Percentiles rank a stretch among this genome's conserved stretches.
phyloP scores from a whole-genome alignment of 2,797 vertebrate species.

The Phoebastria nigripes region DNA sequence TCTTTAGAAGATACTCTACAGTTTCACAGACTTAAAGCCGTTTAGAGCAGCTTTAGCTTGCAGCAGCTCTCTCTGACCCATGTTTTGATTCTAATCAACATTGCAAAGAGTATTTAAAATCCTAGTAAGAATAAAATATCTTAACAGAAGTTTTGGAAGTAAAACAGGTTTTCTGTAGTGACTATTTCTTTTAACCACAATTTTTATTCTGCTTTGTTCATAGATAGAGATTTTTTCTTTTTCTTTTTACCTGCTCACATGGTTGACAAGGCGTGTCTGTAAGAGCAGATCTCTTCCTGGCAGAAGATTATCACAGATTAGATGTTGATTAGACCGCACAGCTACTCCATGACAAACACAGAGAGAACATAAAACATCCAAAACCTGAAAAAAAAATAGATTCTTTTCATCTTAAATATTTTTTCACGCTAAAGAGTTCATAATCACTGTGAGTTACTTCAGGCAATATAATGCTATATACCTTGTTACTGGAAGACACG shows the following conservation, averaged over 20 bases:
- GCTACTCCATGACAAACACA: slow-evolving; percentile 96
- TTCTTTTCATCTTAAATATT: background rate
- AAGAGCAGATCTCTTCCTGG: slow-evolving; percentile 90
- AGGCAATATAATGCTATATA: background rate
- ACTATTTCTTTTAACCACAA: background rate
- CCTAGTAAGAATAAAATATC: background rate
- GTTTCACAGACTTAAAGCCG: background rate
- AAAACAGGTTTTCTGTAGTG: background rate
- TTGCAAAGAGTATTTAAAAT: background rate
- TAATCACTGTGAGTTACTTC: background rate
- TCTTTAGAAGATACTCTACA: background rate
- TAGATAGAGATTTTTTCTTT: background rate
- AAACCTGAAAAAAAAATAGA: slow-evolving; percentile 75
- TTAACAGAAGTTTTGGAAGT: background rate
- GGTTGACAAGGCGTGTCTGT: slow-evolving; percentile 92
- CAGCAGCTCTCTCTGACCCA: background rate
- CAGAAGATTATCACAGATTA: slow-evolving; percentile 96
- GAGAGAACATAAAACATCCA: slow-evolving; percentile 92
- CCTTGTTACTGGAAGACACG: background rate
- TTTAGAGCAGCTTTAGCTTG: background rate
- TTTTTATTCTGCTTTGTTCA: background rate
- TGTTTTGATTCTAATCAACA: background rate
- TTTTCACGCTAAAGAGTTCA: background rate
- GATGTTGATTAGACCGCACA: slow-evolving; percentile 92
- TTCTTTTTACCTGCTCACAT: slow-evolving; percentile 87